Evolutionary conservation across 2,113 vertebrate species (phyloP), one percentile per base, ranked within the genome.

Genomic region (Noturus placidus): DNA sequence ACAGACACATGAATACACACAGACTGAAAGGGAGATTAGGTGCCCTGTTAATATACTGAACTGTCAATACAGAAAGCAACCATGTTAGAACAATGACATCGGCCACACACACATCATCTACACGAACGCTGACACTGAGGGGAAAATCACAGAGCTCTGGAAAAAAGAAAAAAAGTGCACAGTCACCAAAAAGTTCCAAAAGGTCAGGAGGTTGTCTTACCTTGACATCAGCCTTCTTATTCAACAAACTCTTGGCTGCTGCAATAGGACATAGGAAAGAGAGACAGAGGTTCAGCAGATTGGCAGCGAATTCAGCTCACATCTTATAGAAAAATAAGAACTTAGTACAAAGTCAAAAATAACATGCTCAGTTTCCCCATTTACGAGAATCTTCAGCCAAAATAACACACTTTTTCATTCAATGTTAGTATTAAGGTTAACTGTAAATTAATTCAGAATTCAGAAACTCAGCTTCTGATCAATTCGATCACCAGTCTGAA

Each of bases 271-370:
- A 90, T 81, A 88, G 74, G 87, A 88, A 42, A 87, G 7, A 88
- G 54, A 90, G 87, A 92, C 90, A 92, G 38, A 50, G 33, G 87
- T 92, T 93, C 91, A 93, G 80, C 91, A 86, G 8, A n/a, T 67
- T 52, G 54, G 25, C 33, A 27, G 33, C 11, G 10, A 81, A 14
- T 57, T 35, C 56, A 80, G 17, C 19, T 57, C 19, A 35, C 2
- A 7, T 82, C 22, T 82, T 25, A 38, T 3, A 61, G 3, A 54
- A 57, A 35, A 35, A 56, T 22, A 33, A 57, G 30, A 57, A 80
- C 17, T 33, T 54, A 54, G 17, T 35, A 80, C 54, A 57, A 25
- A 63, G 61, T 81, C 9, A 63, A 15, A 76, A 27, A 86, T 54
- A 69, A 33, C 50, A 86, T 72, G 50, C 78, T 82, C 33, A 70